These are phyloP conservation scores for Lasioglossum zephyrum DNA, from an alignment of 2,888 invertebrate genomes.

Conservation along the genomic window DNA sequence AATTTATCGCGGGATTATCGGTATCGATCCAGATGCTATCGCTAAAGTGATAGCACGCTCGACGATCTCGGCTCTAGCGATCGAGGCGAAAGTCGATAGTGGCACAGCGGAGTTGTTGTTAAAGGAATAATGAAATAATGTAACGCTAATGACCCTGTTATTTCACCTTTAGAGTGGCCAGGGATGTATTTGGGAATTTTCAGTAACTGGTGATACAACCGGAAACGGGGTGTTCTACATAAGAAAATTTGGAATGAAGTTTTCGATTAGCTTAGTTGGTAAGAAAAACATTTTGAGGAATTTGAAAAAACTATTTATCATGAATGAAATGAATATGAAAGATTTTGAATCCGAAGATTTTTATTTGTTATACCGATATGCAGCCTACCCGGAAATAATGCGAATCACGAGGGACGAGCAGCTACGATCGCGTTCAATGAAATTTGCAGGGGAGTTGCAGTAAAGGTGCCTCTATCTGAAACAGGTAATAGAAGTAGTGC, in stretches of 20 bases:
- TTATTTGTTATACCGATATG: background rate
- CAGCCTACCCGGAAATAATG: too few species aligned
- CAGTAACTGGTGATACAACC: too few species aligned
- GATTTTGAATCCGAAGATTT: background rate
- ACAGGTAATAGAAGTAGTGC: slow-evolving; percentile 4
- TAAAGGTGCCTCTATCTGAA: background rate
- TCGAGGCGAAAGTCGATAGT: background rate
- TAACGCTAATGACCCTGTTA: too few species aligned
- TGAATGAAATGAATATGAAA: too few species aligned
- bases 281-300: too few species aligned
- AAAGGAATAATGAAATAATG: background rate
- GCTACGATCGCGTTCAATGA: background rate
- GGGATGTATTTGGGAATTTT: too few species aligned
- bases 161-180: too few species aligned
- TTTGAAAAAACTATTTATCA: too few species aligned
- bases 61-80: background rate
- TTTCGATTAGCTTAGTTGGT: too few species aligned
- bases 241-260: too few species aligned
- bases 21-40: slow-evolving; percentile 43
- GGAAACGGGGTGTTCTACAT: too few species aligned
- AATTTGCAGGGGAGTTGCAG: slow-evolving; percentile 4
- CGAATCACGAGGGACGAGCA: background rate
- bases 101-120: background rate
- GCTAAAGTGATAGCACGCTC: background rate
- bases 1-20: slow-evolving; percentile 44